Base-by-base conservation (phyloP, 2,888 invertebrate species). In the Allophyes oxyacanthae region DNA sequence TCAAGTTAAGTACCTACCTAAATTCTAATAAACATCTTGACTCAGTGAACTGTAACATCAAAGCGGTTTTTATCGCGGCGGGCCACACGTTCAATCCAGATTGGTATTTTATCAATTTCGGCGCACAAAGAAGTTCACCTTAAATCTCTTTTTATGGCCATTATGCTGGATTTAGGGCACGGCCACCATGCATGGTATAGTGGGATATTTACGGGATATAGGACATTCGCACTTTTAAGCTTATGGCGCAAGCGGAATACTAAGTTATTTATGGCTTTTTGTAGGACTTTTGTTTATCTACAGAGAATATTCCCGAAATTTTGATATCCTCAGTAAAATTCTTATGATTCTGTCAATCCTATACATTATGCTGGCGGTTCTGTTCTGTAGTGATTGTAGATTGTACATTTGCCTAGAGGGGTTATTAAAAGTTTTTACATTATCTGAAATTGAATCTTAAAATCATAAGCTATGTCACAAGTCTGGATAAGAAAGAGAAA, bases 41-140 rank as follows among this genome's bases (percentile, higher is more conserved):
- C 25, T 0, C 33, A 37, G 25, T 45, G 43, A 10, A 64, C 50
- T 38, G 30, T 20, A 13, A 14, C 36, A 34, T 50, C 44, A 51
- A 38, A 53, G n/a, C 37, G 28, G 11, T 48, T 73, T 74, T 74
- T 71, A 70, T 72, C 69, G 62, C 63, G 40, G 48, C 20, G 37
- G 10, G 45, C 55, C 69, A 71, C 59, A 50, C 64, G 52, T 46
- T 64, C 52, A 58, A 71, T 66, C 15, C 49, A 52, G 56, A 55
- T 72, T 50, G 82, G 77, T 75, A 84, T 84, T 84, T 83, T 82
- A 83, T 85, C 82, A 82, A 86, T 86, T 84, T 81, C 36, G 64
- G 50, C 49, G 45, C 75, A 87, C 84, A 87, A 86, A 77, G 79
- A 59, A 57, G 49, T 49, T 57, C 63, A 61, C 64, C 73, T 79